phyloP scores from a whole-genome alignment of 2,113 vertebrate species.

The Budorcas taxicolor region DNA sequence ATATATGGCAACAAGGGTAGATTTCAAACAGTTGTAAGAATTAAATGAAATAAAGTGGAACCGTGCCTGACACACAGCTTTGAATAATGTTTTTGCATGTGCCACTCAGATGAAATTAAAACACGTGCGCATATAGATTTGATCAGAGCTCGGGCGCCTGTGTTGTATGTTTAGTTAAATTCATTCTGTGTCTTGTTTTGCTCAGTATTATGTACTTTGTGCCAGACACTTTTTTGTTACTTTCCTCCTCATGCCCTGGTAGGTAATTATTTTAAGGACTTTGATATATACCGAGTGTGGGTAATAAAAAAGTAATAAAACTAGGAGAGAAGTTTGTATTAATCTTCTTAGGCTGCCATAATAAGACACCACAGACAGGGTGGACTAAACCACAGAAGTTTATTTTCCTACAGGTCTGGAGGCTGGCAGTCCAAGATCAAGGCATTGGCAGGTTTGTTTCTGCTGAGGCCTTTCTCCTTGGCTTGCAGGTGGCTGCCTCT shows the following conservation, averaged over 20 bases:
- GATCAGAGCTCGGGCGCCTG: background rate
- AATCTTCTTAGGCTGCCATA: background rate
- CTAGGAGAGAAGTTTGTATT: background rate
- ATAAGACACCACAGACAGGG: background rate
- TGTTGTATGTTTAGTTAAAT: background rate
- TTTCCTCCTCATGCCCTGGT: background rate
- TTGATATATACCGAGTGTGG: background rate
- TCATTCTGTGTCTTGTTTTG: background rate
- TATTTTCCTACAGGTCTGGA: background rate
- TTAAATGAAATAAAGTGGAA: background rate
- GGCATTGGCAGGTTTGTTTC: background rate
- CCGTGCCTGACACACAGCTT: background rate
- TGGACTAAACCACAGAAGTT: background rate
- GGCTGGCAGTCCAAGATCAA: background rate
- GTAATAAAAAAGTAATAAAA: background rate
- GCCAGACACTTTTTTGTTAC: background rate
- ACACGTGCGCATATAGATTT: accelerated
- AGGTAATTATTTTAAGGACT: background rate
- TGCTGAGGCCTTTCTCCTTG: background rate
- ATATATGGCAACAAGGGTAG: background rate
- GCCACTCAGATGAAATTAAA: background rate
- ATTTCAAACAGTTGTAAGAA: background rate
- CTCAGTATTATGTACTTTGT: background rate
- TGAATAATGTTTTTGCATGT: background rate
- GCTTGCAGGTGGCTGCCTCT: background rate